Evolutionary conservation across 2,113 vertebrate species (phyloP), one percentile per base, ranked within the genome.

Genomic region (Nettapus auritus): DNA sequence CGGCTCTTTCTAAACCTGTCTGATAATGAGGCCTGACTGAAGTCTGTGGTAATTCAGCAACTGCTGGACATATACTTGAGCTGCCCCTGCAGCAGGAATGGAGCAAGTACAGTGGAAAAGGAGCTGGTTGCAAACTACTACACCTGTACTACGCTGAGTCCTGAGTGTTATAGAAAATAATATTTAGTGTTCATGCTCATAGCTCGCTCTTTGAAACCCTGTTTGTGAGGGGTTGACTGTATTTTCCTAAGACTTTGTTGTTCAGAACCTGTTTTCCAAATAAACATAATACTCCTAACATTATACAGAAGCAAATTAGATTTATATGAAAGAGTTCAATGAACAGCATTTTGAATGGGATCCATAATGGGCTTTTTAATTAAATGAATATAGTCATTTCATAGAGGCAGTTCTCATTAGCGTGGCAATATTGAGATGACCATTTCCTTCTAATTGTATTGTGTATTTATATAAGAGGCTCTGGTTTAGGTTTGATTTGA

Each of bases 281-380:
- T 96, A 94, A 96, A 90, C 44, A 6, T 40, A 78, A 93, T 63
- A 71, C 38, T 86, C 93, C 82, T 71, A 95, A 88, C 94, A 53
- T 73, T 92, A 80, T 67, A 74, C 94, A 97, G 94, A 97, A 95
- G 90, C 96, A 97, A 96, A 97, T 93, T 83, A 94, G 94, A 97
- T 97, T 97, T 97, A 97, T 97, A 93, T 68, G 97, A 57, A 95
- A 90, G 97, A 97, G 89, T 94, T 97, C 97, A 97, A 71, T 76
- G 96, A 98, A 64, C 88, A 97, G 85, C 90, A 11, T 95, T 98
- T 93, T 96, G 95, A 97, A 95, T 88, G 92, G 96, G 95, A 94
- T 95, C 94, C 93, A 93, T 97, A 98, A 98, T 96, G 80, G 90
- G 87, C 93, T 97, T 98, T 97, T 98, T 98, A 98, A 98, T 98